Percentiles rank a stretch among this genome's conserved stretches.
Conservation (phyloP, 2,797 vertebrate genomes). For the Lepidocolaptes lacrymiger region DNA sequence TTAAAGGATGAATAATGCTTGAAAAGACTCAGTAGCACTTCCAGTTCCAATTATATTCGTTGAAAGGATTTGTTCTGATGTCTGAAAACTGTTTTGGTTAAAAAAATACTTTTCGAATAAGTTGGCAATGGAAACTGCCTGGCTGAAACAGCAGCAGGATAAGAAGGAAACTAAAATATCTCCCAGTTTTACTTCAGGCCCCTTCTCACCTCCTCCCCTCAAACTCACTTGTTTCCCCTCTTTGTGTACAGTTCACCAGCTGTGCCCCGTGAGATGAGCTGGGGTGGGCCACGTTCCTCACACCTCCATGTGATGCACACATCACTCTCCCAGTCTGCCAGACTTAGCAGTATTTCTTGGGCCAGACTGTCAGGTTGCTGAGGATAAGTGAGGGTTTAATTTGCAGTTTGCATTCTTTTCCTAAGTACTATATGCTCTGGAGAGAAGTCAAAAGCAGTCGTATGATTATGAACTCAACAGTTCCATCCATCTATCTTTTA, state of each 20-base stretch:
- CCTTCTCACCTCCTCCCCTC: not conserved
- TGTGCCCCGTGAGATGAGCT: not conserved
- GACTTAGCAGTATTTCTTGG: constrained; percentile 20
- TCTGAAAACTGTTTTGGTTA: not conserved
- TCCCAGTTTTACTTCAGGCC: not conserved
- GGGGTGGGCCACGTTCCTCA: constrained; percentile 33
- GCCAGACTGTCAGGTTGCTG: not conserved
- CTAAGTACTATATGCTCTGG: not conserved
- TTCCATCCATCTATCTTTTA: constrained; percentile 1
- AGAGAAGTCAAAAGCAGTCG: not conserved
- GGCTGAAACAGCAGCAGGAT: not conserved
- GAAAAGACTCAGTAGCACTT: not conserved
- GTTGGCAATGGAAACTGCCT: not conserved
- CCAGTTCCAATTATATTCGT: not conserved
- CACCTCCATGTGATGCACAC: constrained; percentile 56
- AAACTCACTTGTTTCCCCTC: not conserved
- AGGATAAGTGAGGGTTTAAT: constrained; percentile 38
- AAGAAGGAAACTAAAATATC: not conserved
- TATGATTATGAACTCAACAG: not conserved
- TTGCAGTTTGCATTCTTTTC: constrained; percentile 33
- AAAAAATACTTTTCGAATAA: not conserved
- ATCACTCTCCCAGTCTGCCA: not conserved
- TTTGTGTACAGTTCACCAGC: constrained; percentile 43
- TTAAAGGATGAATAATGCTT: not conserved
- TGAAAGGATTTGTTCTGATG: not conserved